phyloP scores from a whole-genome alignment of 1,140 invertebrate species.

The Drosophila albomicans region DNA sequence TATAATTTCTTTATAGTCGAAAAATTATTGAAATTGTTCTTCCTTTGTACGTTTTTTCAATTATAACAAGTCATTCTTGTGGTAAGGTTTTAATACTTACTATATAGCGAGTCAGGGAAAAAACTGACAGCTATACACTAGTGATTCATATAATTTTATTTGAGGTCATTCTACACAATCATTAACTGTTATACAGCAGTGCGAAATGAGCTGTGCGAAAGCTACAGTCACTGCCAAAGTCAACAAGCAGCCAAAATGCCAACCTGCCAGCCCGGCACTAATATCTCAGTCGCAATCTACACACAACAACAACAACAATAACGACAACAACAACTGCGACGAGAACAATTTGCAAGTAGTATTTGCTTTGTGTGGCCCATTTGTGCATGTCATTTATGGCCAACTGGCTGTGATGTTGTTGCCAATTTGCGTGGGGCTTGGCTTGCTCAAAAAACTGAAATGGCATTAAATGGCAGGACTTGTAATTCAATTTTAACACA shows the following conservation, averaged over 20 bases:
- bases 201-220: neutral
- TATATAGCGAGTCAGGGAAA: no score
- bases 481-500: conserved; percentile 66
- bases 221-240: neutral
- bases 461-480: conserved; percentile 56
- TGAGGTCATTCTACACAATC: neutral
- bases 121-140: neutral
- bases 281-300: conserved; percentile 17
- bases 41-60: no score
- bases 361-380: conserved; percentile 34
- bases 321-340: neutral
- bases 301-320: neutral
- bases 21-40: no score
- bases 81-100: no score
- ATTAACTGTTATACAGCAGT: conserved; percentile 14
- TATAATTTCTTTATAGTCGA: no score
- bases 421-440: conserved; percentile 52
- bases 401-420: conserved; percentile 6
- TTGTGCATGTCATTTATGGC: conserved; percentile 49
- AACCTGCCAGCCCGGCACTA: neutral
- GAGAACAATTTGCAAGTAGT: conserved; percentile 11
- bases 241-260: neutral
- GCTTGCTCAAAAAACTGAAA: conserved; percentile 19
- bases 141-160: neutral
- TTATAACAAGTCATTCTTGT: neutral